Base-by-base conservation (phyloP, 2,888 invertebrate genomes). In the Cryptops parisi region DNA sequence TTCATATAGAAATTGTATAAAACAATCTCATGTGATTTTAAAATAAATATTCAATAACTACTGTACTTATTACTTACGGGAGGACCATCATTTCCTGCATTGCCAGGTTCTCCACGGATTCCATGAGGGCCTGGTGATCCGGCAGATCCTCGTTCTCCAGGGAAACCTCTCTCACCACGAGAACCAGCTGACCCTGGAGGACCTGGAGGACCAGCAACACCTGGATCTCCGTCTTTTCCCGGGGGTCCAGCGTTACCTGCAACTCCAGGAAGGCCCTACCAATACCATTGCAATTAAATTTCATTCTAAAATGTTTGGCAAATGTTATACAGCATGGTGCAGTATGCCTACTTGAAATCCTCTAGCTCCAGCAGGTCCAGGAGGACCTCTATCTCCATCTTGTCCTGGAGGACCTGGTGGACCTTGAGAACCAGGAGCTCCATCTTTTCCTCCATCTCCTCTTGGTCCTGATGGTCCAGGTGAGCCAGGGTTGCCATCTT, bases 201-300 rank as follows among this genome's bases (percentile, higher is more conserved):
- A 0, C 81, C 81, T 1, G 73, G 67, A 1, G 76, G 64, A 1
- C 85, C 86, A 51, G 81, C 78, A 12, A 78, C 64, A 1, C 86
- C 86, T 1, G 76, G 68, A 63, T 81, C 82, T 2, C 87, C 87
- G 66, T 87, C 84, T 68, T 85, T 86, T n/a, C 86, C 86, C 1
- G 81, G 75, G 5, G 76, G 66, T 0, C 87, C 87, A 2, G 81
- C 77, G 63, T 76, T 76, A 1, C 86, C 86, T 27, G 81, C 75
- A 38, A 78, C 67, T 56, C 86, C 86, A 19, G 85, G 84, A 64
- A 84, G 74, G 40, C 82, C 82, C 79, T 80, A 45, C 3, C 46
- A 6, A 25, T 33, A 15, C 33, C 6, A 33, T n/a, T n/a, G n/a
- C n/a, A n/a, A n/a, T n/a, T n/a, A n/a, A n/a, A n/a, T n/a, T n/a